Percentiles rank a stretch among this genome's conserved stretches.
Conservation (phyloP, 30 jellyfish, hydroid and myxozoan genomes). For the Calvadosia cruxmelitensis region DNA sequence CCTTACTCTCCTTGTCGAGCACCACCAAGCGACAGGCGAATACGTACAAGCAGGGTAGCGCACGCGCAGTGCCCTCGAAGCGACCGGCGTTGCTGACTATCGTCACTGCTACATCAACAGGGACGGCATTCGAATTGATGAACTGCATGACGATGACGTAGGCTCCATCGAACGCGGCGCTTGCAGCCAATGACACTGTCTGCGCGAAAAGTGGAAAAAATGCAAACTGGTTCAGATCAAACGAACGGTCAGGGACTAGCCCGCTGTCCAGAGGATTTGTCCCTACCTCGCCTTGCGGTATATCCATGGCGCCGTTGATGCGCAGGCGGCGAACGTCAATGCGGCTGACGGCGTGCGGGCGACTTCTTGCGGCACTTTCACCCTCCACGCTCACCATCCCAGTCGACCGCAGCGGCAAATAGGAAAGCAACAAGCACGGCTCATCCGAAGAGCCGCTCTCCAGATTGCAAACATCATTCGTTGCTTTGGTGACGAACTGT, state of each 20-base stretch:
- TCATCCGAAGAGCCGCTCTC: neutral
- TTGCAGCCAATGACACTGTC: neutral
- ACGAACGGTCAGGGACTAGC: too few species aligned
- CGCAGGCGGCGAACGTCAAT: neutral
- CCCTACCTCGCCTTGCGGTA: neutral
- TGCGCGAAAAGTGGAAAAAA: too few species aligned
- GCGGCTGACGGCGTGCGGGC: neutral
- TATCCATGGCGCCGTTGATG: neutral
- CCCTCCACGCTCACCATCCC: neutral
- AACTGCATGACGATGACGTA: neutral
- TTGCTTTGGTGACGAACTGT: neutral
- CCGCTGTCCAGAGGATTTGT: too few species aligned
- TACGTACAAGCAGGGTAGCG: neutral
- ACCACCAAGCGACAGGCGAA: neutral
- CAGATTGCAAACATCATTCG: neutral
- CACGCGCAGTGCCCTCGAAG: neutral
- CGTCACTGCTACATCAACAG: neutral
- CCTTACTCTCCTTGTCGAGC: neutral
- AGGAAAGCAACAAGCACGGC: neutral
- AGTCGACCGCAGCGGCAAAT: neutral
- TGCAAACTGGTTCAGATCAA: too few species aligned
- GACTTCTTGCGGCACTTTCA: neutral
- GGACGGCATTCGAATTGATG: neutral
- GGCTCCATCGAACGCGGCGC: neutral
- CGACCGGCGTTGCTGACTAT: neutral